phyloP scores from a whole-genome alignment of 2,888 invertebrate species.

The Tinea pellionella region DNA sequence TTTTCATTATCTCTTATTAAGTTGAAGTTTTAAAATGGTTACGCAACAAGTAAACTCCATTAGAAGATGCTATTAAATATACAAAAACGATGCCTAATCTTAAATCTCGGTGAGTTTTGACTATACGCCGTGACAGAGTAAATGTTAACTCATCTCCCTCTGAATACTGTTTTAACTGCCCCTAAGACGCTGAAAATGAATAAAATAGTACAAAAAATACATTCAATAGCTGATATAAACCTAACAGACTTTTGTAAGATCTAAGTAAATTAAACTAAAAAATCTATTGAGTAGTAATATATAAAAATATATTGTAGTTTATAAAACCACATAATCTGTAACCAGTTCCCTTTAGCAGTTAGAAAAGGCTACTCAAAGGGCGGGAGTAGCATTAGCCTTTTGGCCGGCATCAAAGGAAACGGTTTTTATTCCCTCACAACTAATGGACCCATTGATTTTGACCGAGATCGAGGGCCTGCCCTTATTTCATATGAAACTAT shows the following conservation, averaged over 20 bases:
- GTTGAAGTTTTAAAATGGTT: slow-evolving; percentile 18
- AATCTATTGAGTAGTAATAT: no score
- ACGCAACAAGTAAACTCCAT: slow-evolving; percentile 26
- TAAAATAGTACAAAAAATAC: not conserved
- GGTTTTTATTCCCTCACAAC: slow-evolving; percentile 28
- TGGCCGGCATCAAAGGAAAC: slow-evolving; percentile 51
- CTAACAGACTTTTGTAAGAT: not conserved
- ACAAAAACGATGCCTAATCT: slow-evolving; percentile 20
- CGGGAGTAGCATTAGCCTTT: slow-evolving; percentile 46
- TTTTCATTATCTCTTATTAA: slow-evolving; percentile 11
- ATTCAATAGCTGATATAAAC: not conserved
- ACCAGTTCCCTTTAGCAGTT: not conserved
- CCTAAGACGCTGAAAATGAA: not conserved
- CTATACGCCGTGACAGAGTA: no score
- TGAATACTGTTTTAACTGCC: no score
- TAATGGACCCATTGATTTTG: slow-evolving; percentile 57
- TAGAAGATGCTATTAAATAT: slow-evolving; percentile 24
- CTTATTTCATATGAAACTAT: slow-evolving; percentile 24
- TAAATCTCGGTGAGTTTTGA: no score
- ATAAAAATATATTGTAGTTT: not conserved
- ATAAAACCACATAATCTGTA: not conserved
- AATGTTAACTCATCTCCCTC: no score
- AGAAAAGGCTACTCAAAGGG: slow-evolving; percentile 19
- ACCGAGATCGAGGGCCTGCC: slow-evolving; percentile 37
- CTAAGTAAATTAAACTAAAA: not conserved